These are phyloP conservation scores for Sciurus vulgaris DNA, from an alignment of 2,797 vertebrate species.

Conservation along the genomic window DNA sequence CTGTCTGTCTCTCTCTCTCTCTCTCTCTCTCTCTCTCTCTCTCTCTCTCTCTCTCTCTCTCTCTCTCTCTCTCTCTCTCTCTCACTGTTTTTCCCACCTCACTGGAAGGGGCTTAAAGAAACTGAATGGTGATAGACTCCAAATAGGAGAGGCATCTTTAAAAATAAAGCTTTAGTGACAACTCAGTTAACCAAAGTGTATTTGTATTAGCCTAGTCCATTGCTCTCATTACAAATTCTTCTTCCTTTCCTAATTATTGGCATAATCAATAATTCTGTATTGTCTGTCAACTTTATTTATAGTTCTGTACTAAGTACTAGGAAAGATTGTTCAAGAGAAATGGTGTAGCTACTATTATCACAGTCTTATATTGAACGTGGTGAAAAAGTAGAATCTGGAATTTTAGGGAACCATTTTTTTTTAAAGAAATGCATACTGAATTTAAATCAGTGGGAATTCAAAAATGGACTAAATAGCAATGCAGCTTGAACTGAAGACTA, in stretches of 20 bases:
- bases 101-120: not conserved
- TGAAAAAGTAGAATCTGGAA: not conserved
- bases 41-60: not conserved
- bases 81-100: not conserved
- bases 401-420: not conserved
- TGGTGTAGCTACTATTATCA: not conserved
- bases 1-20: not conserved
- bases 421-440: not conserved
- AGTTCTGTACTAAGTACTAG: not conserved
- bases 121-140: not conserved
- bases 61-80: not conserved
- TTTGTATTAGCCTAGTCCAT: not conserved
- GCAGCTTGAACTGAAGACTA: not conserved
- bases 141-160: not conserved
- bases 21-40: not conserved
- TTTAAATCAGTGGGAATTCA: not conserved
- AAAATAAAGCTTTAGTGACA: conserved; percentile 30
- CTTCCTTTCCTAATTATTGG: conserved; percentile 35
- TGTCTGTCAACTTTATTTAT: not conserved
- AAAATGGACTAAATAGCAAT: not conserved
- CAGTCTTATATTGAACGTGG: not conserved
- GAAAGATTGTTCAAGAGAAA: not conserved
- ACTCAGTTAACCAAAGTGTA: not conserved
- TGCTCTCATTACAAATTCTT: conserved; percentile 18
- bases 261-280: conserved; percentile 3